A percentile compares a stretch with the other conserved stretches of the same genome.
phyloP scores from a whole-genome alignment of 1,140 invertebrate species.

The Drosophila kanapiae region DNA sequence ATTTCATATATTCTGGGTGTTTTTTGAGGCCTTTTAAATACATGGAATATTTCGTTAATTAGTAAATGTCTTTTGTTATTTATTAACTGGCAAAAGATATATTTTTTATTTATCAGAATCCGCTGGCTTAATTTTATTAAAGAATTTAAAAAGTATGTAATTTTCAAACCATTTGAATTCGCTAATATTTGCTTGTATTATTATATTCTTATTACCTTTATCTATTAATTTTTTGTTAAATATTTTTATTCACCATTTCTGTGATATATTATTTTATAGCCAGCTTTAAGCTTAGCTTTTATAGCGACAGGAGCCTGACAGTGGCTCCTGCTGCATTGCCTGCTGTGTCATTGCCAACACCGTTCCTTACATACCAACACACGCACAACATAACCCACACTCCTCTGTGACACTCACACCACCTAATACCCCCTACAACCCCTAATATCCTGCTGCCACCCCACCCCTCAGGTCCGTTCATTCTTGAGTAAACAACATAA shows the following conservation, averaged over 20 bases:
- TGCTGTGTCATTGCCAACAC: conserved; percentile 39
- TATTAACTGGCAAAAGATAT: no score
- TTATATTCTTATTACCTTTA: neutral
- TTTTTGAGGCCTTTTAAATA: no score
- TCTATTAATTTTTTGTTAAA: neutral
- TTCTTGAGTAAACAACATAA: conserved; percentile 73
- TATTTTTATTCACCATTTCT: neutral
- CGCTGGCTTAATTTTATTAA: no score
- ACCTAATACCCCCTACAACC: conserved; percentile 2
- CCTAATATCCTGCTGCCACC: neutral
- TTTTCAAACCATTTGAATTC: neutral
- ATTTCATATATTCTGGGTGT: no score
- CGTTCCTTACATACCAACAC: conserved; percentile 10
- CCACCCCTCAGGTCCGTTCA: conserved; percentile 40
- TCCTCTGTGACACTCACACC: neutral
- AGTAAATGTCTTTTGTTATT: no score
- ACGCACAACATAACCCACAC: conserved; percentile 5
- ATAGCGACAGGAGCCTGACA: neutral
- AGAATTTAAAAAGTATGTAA: neutral
- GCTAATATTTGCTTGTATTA: neutral
- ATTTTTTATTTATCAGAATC: no score
- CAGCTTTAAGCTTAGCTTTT: neutral
- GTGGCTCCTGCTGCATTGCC: conserved; percentile 7
- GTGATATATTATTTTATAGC: neutral
- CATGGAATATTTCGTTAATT: no score